Evolutionary conservation across 2,113 vertebrate species (phyloP).

Genomic region (Leptosomus discolor): DNA sequence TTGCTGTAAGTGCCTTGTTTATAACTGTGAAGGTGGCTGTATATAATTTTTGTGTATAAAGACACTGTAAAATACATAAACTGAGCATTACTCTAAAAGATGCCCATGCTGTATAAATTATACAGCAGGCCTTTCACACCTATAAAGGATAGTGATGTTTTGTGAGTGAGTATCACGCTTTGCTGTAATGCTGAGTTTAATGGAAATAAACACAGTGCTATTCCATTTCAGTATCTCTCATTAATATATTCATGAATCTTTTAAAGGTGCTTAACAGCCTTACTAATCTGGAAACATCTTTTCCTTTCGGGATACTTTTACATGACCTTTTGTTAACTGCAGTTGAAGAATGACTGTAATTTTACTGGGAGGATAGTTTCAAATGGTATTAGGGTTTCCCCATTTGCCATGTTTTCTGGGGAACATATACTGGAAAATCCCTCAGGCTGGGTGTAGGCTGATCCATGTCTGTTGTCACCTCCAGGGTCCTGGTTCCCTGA

Average conservation of each 20-base stretch:
- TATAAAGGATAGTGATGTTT: not conserved
- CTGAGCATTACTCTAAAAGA: not conserved
- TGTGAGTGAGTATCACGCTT: not conserved
- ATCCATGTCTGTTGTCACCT: not conserved
- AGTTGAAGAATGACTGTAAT: not conserved
- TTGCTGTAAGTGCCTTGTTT: not conserved
- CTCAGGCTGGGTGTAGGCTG: not conserved
- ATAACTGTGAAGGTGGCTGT: not conserved
- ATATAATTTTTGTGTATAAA: constrained; percentile 11
- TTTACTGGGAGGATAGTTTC: not conserved
- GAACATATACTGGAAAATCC: not conserved
- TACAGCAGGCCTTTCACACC: not conserved
- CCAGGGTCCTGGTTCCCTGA: not conserved
- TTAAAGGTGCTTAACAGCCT: not conserved
- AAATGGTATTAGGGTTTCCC: not conserved
- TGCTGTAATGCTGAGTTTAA: not conserved
- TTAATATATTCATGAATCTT: not conserved
- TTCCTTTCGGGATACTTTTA: not conserved
- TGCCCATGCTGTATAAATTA: not conserved
- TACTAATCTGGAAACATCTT: not conserved
- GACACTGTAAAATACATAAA: constrained; percentile 21
- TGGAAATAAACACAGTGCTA: not conserved
- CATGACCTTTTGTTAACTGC: not conserved
- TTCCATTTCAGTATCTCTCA: not conserved
- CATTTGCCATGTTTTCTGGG: not conserved